Conservation (phyloP, 2,888 invertebrate genomes). For the Drosophila ezoana region DNA sequence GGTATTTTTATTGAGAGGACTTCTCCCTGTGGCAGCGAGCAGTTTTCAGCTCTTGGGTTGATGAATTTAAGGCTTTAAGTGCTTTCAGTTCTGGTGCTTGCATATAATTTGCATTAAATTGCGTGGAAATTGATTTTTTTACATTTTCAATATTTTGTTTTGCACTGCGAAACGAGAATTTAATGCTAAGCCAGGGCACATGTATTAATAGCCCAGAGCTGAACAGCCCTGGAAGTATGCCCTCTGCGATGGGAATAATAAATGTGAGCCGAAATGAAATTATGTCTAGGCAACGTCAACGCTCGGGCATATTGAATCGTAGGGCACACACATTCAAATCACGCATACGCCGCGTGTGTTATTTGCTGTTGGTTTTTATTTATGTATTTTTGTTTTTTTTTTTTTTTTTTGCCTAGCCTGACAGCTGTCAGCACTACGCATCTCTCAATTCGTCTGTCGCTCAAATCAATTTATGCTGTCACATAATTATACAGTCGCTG, state of each 20-base stretch:
- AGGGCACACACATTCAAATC: constrained; percentile 52
- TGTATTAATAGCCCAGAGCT: constrained; percentile 33
- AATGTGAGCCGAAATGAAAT: constrained; percentile 44
- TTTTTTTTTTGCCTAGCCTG: constrained; percentile 16
- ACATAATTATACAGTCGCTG: constrained; percentile 58
- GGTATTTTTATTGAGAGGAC: constrained; percentile 56
- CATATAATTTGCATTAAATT: constrained; percentile 43
- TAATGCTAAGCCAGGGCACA: constrained; percentile 15
- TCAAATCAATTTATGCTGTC: constrained; percentile 44
- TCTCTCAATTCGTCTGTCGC: constrained; percentile 22
- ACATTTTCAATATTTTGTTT: constrained; percentile 2
- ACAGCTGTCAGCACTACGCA: constrained; percentile 58
- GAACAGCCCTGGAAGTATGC: constrained; percentile 11
- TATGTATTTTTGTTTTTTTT: not conserved
- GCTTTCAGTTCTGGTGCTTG: constrained; percentile 21
- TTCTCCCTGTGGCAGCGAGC: constrained; percentile 22
- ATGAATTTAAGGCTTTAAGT: constrained; percentile 33
- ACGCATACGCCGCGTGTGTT: constrained; percentile 70
- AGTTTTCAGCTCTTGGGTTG: constrained; percentile 26
- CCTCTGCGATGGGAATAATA: constrained; percentile 42
- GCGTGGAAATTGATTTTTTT: not conserved
- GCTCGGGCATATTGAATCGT: constrained; percentile 38
- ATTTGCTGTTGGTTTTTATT: constrained; percentile 4
- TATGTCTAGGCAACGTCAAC: constrained; percentile 53
- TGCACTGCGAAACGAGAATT: constrained; percentile 22